A percentile compares a stretch with the other conserved stretches of the same genome.
These are phyloP conservation scores for Philhelius pedissequus DNA, from an alignment of 2,888 invertebrate species.

Conservation along the genomic window DNA sequence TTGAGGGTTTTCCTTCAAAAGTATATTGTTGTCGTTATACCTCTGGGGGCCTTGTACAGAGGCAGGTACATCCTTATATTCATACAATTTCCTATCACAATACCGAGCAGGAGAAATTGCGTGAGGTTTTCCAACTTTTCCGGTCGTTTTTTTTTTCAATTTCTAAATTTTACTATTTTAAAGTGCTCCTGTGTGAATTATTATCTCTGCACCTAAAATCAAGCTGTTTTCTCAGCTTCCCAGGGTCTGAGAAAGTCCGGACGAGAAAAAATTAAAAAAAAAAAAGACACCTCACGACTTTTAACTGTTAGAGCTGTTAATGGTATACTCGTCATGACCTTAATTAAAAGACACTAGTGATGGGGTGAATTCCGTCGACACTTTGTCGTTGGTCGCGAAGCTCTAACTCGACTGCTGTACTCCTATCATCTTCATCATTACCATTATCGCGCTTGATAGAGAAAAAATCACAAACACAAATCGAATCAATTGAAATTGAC, in stretches of 20 bases:
- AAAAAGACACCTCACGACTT: slow-evolving; percentile 16
- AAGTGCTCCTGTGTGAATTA: not conserved
- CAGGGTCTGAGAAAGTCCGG: slow-evolving; percentile 33
- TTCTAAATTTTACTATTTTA: not conserved
- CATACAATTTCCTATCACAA: slow-evolving; percentile 1
- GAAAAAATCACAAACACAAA: slow-evolving; percentile 62
- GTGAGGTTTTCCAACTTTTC: slow-evolving; percentile 32
- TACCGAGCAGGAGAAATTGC: slow-evolving; percentile 26
- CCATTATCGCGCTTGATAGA: slow-evolving; percentile 40
- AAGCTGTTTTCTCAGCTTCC: slow-evolving; percentile 21
- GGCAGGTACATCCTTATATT: slow-evolving; percentile 39
- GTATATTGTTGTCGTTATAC: slow-evolving; percentile 28
- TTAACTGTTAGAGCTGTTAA: slow-evolving; percentile 58
- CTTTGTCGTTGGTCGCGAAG: slow-evolving; percentile 60
- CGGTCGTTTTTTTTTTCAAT: not conserved
- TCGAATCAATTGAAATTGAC: slow-evolving; percentile 67
- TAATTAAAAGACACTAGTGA: slow-evolving; percentile 64
- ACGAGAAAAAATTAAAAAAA: slow-evolving; percentile 5
- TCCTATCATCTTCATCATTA: too few relatives aligned
- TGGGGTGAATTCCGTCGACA: slow-evolving; percentile 65
- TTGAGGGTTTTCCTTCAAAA: slow-evolving; percentile 33
- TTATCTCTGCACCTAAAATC: not conserved
- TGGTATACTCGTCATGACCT: slow-evolving; percentile 68
- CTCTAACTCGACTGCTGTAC: slow-evolving; percentile 31
- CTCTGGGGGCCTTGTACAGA: slow-evolving; percentile 40